A percentile compares a stretch with the other conserved stretches of the same genome.
These are phyloP conservation scores for Falco concolor DNA, from an alignment of 2,797 vertebrate genomes.

Conservation along the genomic window DNA sequence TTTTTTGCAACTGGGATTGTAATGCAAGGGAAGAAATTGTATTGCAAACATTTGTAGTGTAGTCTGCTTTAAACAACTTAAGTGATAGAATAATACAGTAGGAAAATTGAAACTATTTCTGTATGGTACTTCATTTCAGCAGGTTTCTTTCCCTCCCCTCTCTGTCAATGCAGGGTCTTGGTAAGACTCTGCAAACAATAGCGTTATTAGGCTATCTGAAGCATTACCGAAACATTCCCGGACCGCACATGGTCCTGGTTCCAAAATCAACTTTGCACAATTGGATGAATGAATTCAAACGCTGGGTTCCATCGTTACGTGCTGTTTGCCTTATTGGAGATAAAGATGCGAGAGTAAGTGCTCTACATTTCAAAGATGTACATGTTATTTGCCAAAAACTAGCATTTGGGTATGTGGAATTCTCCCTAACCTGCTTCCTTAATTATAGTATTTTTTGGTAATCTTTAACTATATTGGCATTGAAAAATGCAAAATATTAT, in stretches of 20 bases:
- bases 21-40: neutral
- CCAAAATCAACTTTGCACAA: constrained; percentile 88
- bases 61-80: neutral
- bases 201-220: constrained; percentile 86
- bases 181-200: constrained; percentile 87
- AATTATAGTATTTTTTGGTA: neutral
- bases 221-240: constrained; percentile 86
- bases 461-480: neutral
- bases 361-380: neutral
- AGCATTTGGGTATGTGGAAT: neutral
- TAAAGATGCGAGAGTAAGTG: constrained; percentile 84
- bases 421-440: neutral
- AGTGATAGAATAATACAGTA: neutral
- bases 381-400: neutral
- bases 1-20: neutral
- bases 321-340: constrained; percentile 87
- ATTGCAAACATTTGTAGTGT: neutral
- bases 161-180: constrained; percentile 78
- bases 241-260: constrained; percentile 89
- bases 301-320: constrained; percentile 83
- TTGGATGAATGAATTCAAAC: constrained; percentile 90
- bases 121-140: neutral
- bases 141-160: neutral
- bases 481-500: neutral
- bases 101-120: neutral